Evolutionary conservation across 2,797 vertebrate genomes (phyloP).

Genomic region (Tapera naevia): DNA sequence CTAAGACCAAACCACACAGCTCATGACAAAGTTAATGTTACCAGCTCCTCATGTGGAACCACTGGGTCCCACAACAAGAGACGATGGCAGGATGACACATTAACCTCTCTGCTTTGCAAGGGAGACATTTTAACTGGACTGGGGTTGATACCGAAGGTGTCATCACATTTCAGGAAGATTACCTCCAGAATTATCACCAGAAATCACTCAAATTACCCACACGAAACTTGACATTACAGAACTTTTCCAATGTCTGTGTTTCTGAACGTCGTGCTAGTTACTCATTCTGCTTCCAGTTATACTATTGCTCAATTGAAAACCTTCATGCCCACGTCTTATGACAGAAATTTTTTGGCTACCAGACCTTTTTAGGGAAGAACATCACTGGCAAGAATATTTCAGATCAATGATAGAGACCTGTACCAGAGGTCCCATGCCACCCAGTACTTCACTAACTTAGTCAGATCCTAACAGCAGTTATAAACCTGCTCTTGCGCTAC

Average conservation of each 20-base stretch:
- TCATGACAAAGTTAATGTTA: neutral
- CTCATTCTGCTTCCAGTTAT: neutral
- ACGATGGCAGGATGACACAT: neutral
- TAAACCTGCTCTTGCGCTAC: neutral
- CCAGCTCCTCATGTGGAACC: neutral
- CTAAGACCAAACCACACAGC: neutral
- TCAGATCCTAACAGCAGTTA: neutral
- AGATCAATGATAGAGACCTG: neutral
- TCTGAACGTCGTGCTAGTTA: neutral
- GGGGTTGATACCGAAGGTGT: neutral
- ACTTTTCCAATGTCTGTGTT: neutral
- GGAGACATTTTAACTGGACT: neutral
- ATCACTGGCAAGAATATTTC: neutral
- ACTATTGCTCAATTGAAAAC: neutral
- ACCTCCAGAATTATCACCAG: neutral
- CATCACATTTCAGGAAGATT: neutral
- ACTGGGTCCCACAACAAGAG: neutral
- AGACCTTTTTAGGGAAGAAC: neutral
- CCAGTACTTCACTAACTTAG: neutral
- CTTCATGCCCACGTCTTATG: neutral
- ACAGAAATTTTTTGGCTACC: neutral
- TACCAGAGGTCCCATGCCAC: neutral
- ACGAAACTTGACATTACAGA: neutral
- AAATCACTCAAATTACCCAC: neutral
- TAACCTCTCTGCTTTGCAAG: neutral